These are phyloP conservation scores for Blennius ocellaris DNA, from an alignment of 2,113 vertebrate species.

Conservation along the genomic window DNA sequence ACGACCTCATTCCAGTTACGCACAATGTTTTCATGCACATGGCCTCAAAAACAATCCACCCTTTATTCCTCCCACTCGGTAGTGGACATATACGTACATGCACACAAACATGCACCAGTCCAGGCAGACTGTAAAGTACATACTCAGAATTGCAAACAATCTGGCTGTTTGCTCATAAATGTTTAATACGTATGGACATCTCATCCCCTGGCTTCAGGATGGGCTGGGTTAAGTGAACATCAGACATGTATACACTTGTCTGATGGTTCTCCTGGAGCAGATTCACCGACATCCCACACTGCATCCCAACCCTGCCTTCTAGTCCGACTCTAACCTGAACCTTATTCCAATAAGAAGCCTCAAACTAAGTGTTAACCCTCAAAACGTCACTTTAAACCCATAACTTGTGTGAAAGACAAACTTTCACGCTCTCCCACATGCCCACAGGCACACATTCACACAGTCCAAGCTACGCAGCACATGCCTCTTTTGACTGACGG, in stretches of 20 bases:
- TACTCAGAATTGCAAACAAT: conserved; percentile 47
- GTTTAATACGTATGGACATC: conserved; percentile 49
- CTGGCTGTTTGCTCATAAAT: conserved; percentile 45
- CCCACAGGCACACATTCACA: conserved; percentile 22
- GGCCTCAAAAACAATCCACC: conserved; percentile 52
- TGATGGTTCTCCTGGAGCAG: neutral
- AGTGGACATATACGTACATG: conserved; percentile 16
- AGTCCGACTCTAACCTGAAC: neutral
- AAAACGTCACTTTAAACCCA: neutral
- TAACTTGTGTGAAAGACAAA: neutral
- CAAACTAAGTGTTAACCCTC: neutral
- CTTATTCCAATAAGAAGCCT: neutral
- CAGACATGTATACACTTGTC: neutral
- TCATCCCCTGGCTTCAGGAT: conserved; percentile 17
- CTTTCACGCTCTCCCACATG: conserved; percentile 2
- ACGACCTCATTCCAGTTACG: conserved; percentile 41
- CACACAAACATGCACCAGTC: conserved; percentile 4
- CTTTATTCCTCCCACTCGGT: conserved; percentile 37
- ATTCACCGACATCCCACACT: neutral
- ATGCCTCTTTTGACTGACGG: conserved; percentile 34
- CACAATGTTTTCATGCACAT: conserved; percentile 46
- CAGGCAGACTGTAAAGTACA: conserved; percentile 2
- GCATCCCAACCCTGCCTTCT: neutral
- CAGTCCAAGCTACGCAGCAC: conserved; percentile 9
- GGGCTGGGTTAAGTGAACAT: conserved; percentile 16